Evolutionary conservation across 2,797 vertebrate genomes (phyloP), one percentile per base, ranked within the genome.

Genomic region (Liparis tanakae): DNA sequence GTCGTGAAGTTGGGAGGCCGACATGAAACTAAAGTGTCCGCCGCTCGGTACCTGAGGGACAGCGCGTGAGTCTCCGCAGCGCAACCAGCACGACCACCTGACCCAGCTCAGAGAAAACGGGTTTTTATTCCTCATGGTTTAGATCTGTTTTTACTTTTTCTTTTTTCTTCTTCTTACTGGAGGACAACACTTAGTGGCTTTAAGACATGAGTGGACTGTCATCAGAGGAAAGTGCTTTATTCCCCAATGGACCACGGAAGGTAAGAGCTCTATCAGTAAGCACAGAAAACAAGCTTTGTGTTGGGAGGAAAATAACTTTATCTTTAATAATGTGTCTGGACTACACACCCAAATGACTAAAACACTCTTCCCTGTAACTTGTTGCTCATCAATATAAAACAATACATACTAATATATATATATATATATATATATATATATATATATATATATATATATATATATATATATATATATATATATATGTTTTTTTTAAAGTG

Each of bases 181-280:
- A 75, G 65, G 72, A 77, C 6, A 17, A 9, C 55, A 50, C 75
- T n/a, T 17, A 20, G 75, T 43, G 78, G n/a, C 66, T 70, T 39
- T 17, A 10, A 80, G 82, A 82, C 82, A 89, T 88, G 89, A 89
- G 84, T 70, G 84, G 70, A 74, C 74, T 75, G 65, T 57, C 82
- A 55, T 4, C 68, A 66, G 78, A 74, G 66, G 59, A 75, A 6
- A 54, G 51, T 8, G 55, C 57, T 66, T 66, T 43, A n/a, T 20
- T 71, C 15, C 64, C 58, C 10, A 87, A 88, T 57, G 88, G 84
- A 85, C 80, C 84, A 4, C 25, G 2, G 30, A 81, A 89, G 85
- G 89, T 89, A 90, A 50, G 88, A 80, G 36, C 25, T 57, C 44
- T 15, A 15, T 14, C 17, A 48, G 46, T 48, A 9, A 8, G 5